Evolutionary conservation across 1,140 invertebrate genomes (phyloP).

Genomic region (Trichoplusia ni): DNA sequence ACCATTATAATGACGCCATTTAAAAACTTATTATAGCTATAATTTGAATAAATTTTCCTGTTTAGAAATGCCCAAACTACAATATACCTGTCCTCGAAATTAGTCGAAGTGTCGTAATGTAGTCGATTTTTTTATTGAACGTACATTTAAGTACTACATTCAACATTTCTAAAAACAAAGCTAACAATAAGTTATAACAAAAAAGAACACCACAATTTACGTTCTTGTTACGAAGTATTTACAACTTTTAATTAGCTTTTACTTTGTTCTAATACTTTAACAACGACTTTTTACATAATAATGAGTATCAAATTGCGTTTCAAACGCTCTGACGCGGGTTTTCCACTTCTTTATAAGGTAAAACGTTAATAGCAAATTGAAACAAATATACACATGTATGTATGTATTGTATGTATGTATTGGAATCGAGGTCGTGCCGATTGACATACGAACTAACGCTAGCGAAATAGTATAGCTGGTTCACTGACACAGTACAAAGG

Average conservation of each 20-base stretch:
- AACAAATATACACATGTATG: neutral
- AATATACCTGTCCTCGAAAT: too few species aligned
- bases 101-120: too few species aligned
- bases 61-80: neutral
- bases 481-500: constrained; percentile 14
- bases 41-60: constrained; percentile 8
- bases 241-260: constrained; percentile 25
- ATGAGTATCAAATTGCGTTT: neutral
- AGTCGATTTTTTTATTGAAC: too few species aligned
- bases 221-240: constrained; percentile 11
- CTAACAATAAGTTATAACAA: neutral
- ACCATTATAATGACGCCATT: neutral
- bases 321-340: neutral
- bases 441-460: constrained; percentile 27
- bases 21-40: constrained; percentile 3
- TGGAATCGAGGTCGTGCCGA: constrained; percentile 24
- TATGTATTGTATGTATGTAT: too few species aligned
- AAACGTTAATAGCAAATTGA: constrained; percentile 3
- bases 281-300: constrained; percentile 4
- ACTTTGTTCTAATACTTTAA: constrained; percentile 16
- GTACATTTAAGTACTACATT: too few species aligned
- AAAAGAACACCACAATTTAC: constrained; percentile 16
- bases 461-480: constrained; percentile 13
- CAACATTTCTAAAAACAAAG: constrained; percentile 1
- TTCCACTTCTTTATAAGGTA: neutral